These are phyloP conservation scores for Labia minor DNA, from an alignment of 2,888 invertebrate genomes.

Conservation along the genomic window DNA sequence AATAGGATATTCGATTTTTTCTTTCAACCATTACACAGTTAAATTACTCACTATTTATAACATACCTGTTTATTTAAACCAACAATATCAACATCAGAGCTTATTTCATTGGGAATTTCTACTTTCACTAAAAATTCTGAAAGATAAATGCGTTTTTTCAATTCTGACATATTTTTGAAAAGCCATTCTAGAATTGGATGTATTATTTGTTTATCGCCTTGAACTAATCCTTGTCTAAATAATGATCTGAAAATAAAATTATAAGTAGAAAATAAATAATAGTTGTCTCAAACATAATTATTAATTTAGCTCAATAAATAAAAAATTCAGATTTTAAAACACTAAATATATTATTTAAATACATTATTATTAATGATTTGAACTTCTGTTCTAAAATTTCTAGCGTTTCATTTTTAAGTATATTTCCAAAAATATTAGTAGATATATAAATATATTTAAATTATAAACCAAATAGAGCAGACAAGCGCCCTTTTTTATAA, in stretches of 20 bases:
- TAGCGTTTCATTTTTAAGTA: no score
- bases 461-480: no score
- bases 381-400: no score
- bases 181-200: slow-evolving; percentile 74
- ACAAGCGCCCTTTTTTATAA: no score
- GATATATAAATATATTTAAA: no score
- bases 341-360: no score
- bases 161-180: slow-evolving; percentile 57
- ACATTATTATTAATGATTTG: no score
- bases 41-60: no score
- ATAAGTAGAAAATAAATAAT: slow-evolving; percentile 2
- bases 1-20: no score
- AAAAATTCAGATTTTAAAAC: no score
- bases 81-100: slow-evolving; percentile 61
- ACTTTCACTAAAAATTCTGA: slow-evolving; percentile 56
- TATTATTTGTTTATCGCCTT: slow-evolving; percentile 62
- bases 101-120: slow-evolving; percentile 62
- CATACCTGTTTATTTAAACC: slow-evolving; percentile 55
- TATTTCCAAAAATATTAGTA: no score
- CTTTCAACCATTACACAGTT: no score
- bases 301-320: not conserved
- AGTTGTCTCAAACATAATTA: not conserved
- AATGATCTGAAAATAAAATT: slow-evolving; percentile 37
- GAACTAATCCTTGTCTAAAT: slow-evolving; percentile 53
- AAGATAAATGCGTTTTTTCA: slow-evolving; percentile 73